Evolutionary conservation across 2,797 vertebrate genomes (phyloP), one percentile per base, ranked within the genome.

Genomic region (Tympanoctomys barrerae): DNA sequence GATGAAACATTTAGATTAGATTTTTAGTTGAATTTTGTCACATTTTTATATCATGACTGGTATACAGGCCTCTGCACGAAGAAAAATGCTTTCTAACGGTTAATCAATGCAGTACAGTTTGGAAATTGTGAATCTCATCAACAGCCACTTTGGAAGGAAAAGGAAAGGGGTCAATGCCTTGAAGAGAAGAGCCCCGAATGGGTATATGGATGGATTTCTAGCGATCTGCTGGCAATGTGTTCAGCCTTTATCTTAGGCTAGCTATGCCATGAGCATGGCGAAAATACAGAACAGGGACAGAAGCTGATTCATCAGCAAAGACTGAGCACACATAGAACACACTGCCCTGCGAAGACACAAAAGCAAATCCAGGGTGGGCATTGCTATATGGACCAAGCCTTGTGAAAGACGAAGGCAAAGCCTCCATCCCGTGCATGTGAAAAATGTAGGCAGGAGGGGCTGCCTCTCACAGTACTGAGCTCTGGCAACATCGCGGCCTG

Each of bases 1-100:
- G 24, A 95, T 31, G 68, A 87, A 94, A 68, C n/a, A 79, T 42
- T 61, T 95, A 22, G 21, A 77, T 79, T 62, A 75, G 21, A 75
- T 75, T 94, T 24, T 2, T 77, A 52, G 26, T 70, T 92, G 39
- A 71, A 82, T 88, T 89, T 96, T 90, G 31, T 94, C 36, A 92
- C 28, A 78, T 73, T 89, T 95, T 91, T 88, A 62, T 78, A 66
- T 75, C 28, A 4, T 77, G 6, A 31, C 31, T 97, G 66, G 75
- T 84, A 68, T 64, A 13, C 46, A 89, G 33, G 46, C 46, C 66
- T 97, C 87, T 26, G 42, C n/a, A 52, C 42, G 28, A 73, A 86
- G 22, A 8, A 73, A 95, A 97, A 84, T 80, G 28, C 2, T 89
- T 93, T 78, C 54, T 77, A 52, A 75, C 71, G 22, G n/a, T 92